These are phyloP conservation scores for Tridacna crocea DNA, from an alignment of 2,888 invertebrate species.

Conservation along the genomic window DNA sequence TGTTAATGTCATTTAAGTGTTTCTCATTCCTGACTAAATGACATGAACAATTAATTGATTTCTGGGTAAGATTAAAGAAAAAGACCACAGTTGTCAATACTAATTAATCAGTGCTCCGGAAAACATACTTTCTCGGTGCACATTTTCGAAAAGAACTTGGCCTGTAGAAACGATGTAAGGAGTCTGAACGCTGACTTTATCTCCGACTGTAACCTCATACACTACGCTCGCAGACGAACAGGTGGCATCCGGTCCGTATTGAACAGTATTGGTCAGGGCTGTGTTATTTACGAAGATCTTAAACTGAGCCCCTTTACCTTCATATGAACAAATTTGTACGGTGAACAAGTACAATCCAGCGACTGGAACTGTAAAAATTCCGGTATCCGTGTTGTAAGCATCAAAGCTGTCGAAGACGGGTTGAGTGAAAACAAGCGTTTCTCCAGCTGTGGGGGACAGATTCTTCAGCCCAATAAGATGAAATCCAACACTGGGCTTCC, in stretches of 20 bases:
- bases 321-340: constrained; percentile 9
- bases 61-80: no score
- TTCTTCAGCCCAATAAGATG: not conserved
- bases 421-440: not conserved
- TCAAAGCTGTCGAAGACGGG: not conserved
- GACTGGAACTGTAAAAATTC: constrained; percentile 5
- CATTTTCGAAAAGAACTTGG: not conserved
- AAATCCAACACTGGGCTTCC: not conserved
- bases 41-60: no score
- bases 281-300: not conserved
- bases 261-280: constrained; percentile 3
- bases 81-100: no score
- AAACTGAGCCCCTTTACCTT: not conserved
- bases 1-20: no score
- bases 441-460: not conserved
- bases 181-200: not conserved
- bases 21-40: no score
- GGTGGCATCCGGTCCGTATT: not conserved
- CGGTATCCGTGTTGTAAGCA: not conserved
- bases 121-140: constrained; percentile 13
- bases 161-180: not conserved
- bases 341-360: not conserved
- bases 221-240: not conserved
- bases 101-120: not conserved
- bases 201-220: not conserved